Conservation (phyloP, 2,113 vertebrate genomes). For the Silurus meridionalis region DNA sequence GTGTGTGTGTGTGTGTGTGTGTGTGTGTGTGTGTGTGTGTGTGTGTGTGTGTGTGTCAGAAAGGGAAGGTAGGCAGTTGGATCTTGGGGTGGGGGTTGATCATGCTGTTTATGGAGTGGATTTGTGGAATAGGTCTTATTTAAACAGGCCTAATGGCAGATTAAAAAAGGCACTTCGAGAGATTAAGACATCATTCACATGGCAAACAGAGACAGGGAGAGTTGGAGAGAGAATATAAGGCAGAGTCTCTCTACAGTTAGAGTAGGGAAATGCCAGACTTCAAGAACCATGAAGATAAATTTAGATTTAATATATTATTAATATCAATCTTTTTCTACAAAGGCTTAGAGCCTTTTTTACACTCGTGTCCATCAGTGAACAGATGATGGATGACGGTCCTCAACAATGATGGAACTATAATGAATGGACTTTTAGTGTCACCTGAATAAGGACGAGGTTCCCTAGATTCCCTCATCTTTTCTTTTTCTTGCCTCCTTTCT, state of each 20-base stretch:
- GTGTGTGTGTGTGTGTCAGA: neutral
- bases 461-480: no score
- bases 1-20: no score
- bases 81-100: constrained; percentile 19
- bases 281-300: neutral
- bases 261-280: neutral
- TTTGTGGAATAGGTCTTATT: constrained; percentile 45
- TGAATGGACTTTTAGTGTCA: no score
- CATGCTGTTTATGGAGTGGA: constrained; percentile 28
- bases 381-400: no score
- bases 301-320: no score
- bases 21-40: no score
- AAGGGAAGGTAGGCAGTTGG: constrained; percentile 6
- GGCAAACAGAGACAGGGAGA: neutral
- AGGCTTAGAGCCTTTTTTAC: no score
- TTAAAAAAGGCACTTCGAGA: constrained; percentile 36
- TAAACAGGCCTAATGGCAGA: constrained; percentile 40
- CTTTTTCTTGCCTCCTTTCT: no score
- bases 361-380: no score
- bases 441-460: no score
- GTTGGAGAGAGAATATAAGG: neutral
- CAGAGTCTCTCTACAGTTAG: neutral
- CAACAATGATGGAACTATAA: no score
- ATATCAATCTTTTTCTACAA: no score
- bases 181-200: constrained; percentile 16